phyloP scores from a whole-genome alignment of 1,140 invertebrate genomes.

The Berghia stephanieae region DNA sequence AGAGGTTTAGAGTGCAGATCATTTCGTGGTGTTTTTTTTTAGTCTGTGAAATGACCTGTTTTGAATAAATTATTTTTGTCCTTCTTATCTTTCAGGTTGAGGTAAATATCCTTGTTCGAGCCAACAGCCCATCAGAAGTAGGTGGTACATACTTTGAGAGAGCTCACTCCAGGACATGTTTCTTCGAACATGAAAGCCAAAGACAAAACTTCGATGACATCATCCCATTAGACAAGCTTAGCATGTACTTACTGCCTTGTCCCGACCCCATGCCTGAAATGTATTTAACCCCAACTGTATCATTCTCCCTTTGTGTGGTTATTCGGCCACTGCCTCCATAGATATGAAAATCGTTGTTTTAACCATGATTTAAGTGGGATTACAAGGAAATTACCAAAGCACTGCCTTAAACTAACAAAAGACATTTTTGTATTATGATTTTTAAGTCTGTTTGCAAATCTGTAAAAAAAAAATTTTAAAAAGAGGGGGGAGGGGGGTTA shows the following conservation, averaged over 20 bases:
- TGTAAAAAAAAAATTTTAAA: too few relatives aligned
- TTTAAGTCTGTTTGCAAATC: too few relatives aligned
- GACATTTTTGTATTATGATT: too few relatives aligned
- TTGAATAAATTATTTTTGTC: not conserved
- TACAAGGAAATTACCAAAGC: too few relatives aligned
- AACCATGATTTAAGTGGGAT: too few relatives aligned
- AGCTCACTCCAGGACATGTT: not conserved
- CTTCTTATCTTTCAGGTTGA: slow-evolving; percentile 15
- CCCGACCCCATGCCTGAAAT: slow-evolving; percentile 9
- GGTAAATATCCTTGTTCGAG: slow-evolving; percentile 26
- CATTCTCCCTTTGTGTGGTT: slow-evolving; percentile 15
- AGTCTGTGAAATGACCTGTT: not conserved
- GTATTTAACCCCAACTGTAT: not conserved
- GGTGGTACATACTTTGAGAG: slow-evolving; percentile 6
- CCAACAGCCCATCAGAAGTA: not conserved
- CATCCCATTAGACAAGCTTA: slow-evolving; percentile 22
- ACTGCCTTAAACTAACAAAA: too few relatives aligned
- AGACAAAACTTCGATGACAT: slow-evolving; percentile 31
- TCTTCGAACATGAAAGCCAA: slow-evolving; percentile 21
- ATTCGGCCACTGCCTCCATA: too few relatives aligned
- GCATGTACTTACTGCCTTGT: slow-evolving; percentile 17
- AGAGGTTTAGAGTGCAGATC: too few relatives aligned
- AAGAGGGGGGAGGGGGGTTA: too few relatives aligned
- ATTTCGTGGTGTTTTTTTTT: not conserved
- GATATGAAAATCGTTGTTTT: too few relatives aligned